Base-by-base conservation (phyloP, 1,140 invertebrate genomes). In the Paramacrobiotus metropolitanus region DNA sequence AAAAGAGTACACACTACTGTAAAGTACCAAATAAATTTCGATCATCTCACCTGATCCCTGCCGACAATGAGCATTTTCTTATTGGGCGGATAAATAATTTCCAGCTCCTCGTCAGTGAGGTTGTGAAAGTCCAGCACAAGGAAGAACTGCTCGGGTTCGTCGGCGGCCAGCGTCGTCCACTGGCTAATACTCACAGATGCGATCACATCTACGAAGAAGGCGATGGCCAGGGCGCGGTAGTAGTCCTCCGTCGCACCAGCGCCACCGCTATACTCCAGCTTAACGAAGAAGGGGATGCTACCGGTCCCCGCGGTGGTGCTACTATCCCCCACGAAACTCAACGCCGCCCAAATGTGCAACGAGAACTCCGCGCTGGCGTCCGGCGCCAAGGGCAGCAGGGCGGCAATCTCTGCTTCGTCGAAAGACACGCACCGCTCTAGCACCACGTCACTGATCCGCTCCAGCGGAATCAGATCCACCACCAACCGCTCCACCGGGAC, bases 11-110 rank as follows among this genome's bases (percentile, higher is more conserved):
- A n/a, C n/a, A n/a, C n/a, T n/a, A n/a, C n/a, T n/a, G n/a, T n/a
- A n/a, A n/a, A n/a, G n/a, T n/a, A n/a, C n/a, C n/a, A n/a, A n/a
- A n/a, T n/a, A n/a, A n/a, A n/a, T n/a, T n/a, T n/a, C n/a, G n/a
- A n/a, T n/a, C n/a, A n/a, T n/a, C 48, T 15, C 24, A 24, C 48
- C 4, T 24, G 48, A 55, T 55, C 48, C 48, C 24, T 55, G 4
- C 48, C 48, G 24, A 55, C 24, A 24, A 55, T 55, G 15, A 55
- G 48, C 48, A 55, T 55, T 24, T 55, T 55, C 48, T 55, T 55
- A 4, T 55, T 24, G 15, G 48, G 48, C 24, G 48, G 48, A 28
- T 55, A 55, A 24, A 55, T 9, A 15, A 55, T 24, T 24, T 55
- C 48, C 15, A 55, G 15, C 24, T 55, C 48, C 24, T 55, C 48